Evolutionary conservation across 1,140 invertebrate species (phyloP).

Genomic region (Galleria mellonella): DNA sequence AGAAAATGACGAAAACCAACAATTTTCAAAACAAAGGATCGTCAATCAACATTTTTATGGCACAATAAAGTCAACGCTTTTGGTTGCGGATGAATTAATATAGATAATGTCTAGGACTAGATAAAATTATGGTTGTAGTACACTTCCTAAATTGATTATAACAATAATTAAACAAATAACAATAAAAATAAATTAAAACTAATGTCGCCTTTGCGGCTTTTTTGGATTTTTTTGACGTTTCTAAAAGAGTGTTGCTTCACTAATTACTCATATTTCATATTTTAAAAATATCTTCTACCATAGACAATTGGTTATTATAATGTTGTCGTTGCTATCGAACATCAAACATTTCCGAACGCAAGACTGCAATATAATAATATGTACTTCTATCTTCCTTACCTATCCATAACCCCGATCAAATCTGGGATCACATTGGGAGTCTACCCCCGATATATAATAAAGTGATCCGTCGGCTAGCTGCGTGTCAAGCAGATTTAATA

Average conservation of each 20-base stretch:
- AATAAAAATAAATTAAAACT: slow-evolving; percentile 64
- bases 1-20: slow-evolving; percentile 15
- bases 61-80: slow-evolving; percentile 45
- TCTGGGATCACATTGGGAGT: too few species aligned
- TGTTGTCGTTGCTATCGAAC: neutral
- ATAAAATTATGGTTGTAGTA: slow-evolving; percentile 43
- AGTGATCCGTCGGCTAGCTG: too few species aligned
- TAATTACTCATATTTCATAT: slow-evolving; percentile 63
- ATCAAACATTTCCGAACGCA: too few species aligned
- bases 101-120: slow-evolving; percentile 55
- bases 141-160: slow-evolving; percentile 33
- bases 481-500: too few species aligned
- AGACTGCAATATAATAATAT: too few species aligned
- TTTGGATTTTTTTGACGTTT: slow-evolving; percentile 66
- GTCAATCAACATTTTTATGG: slow-evolving; percentile 59
- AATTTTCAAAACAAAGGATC: slow-evolving; percentile 53
- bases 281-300: slow-evolving; percentile 49
- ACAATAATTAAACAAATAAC: slow-evolving; percentile 64
- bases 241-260: slow-evolving; percentile 67
- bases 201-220: slow-evolving; percentile 52
- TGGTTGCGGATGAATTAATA: slow-evolving; percentile 25
- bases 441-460: too few species aligned
- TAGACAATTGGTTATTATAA: slow-evolving; percentile 31
- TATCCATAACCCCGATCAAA: too few species aligned
- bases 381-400: too few species aligned